Percentiles rank a stretch among this genome's conserved stretches.
These are phyloP conservation scores for Astropecten irregularis DNA, from an alignment of 53 echinoderm and acorn worm species.

Conservation along the genomic window DNA sequence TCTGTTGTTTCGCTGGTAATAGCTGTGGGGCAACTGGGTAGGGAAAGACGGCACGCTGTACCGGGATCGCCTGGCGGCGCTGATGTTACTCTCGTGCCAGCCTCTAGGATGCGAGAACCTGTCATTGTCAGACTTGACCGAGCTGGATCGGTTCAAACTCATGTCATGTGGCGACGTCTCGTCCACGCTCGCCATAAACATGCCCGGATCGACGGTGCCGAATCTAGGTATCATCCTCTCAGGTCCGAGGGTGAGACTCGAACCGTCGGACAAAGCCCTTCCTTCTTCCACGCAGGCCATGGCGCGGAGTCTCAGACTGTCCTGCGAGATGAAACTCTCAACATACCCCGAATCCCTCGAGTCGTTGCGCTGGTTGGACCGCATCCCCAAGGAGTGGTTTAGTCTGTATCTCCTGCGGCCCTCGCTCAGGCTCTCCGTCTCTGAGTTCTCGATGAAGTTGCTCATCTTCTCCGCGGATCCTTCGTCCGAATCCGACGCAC, in stretches of 20 bases:
- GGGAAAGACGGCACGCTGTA: constrained; percentile 41
- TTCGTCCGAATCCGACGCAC: constrained; percentile 20
- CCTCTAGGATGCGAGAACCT: background rate
- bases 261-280: background rate
- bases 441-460: constrained; percentile 45
- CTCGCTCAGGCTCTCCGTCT: constrained; percentile 53
- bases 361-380: constrained; percentile 42
- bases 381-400: constrained; percentile 39
- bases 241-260: background rate
- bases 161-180: background rate
- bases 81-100: background rate
- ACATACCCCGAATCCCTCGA: constrained; percentile 61
- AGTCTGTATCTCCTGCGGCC: constrained; percentile 12
- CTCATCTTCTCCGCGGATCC: constrained; percentile 7
- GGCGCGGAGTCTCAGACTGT: constrained; percentile 21
- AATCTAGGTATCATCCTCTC: constrained; percentile 12
- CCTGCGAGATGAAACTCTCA: constrained; percentile 52
- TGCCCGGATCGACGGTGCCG: background rate
- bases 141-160: constrained; percentile 27
- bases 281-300: constrained; percentile 41
- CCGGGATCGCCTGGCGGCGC: constrained; percentile 12
- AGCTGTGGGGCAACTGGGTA: background rate
- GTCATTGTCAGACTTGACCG: constrained; percentile 24
- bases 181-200: constrained; percentile 34
- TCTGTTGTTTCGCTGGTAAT: background rate